Evolutionary conservation across 2,797 vertebrate genomes (phyloP), one percentile per base, ranked within the genome.

Genomic region (Sebastes hubbsi): DNA sequence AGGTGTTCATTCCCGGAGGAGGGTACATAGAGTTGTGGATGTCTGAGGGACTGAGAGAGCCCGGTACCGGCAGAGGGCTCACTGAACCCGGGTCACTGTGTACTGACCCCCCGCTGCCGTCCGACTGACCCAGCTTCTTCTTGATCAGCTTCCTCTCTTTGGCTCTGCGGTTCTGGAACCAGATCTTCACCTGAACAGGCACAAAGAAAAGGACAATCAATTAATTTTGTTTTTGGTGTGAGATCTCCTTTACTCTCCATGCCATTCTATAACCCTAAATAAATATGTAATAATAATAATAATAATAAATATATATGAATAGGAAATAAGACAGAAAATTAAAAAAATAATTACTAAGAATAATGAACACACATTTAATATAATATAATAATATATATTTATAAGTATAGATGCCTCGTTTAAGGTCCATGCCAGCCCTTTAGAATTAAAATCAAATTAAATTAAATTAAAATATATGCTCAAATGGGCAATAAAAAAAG

Each of bases 81-180:
- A 97, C 97, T 5, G 97, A 99, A 1, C 97, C 97, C 25, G 97
- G 97, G 94, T 98, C 97, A 86, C 97, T 98, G 96, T 98, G 97
- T 77, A 96, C 95, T 0, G 97, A 97, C 6, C 97, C 96, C 42
- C 97, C 95, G 25, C 96, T 98, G 89, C 96, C 97, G 69, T 98
- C 97, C 34, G 97, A 98, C 93, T 97, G 97, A 6, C 97, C 97
- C 91, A 98, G 89, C 93, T 99, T 98, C 96, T 98, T 98, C 94
- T 98, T 98, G 71, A 98, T 97, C 87, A 99, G 90, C 84, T 99
- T 99, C 82, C 97, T 95, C 83, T 99, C 98, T 86, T 98, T 99
- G 2, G 97, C 97, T 82, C 98, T 94, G 81, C 97, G 97, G 87
- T 99, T 98, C 94, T 99, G 98, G 91, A 99, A 99, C 98, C 97